Evolutionary conservation across 2,113 vertebrate species (phyloP).

Genomic region (Cyprinodon variegatus): DNA sequence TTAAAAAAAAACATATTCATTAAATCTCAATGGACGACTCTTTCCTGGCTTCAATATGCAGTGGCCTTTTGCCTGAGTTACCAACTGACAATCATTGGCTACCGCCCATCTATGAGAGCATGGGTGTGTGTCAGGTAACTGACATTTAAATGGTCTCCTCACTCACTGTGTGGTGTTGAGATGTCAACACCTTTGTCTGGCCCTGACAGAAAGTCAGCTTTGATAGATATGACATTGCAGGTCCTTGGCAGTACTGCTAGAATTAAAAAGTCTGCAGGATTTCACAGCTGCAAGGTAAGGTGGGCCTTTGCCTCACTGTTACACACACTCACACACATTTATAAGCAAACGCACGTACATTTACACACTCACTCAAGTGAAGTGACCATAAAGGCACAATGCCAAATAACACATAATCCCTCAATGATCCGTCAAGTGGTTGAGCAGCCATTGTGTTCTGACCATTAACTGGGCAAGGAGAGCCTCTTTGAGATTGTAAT

Average conservation of each 20-base stretch:
- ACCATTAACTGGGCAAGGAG: constrained; percentile 78
- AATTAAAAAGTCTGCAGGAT: constrained; percentile 54
- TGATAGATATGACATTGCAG: constrained; percentile 81
- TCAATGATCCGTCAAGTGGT: constrained; percentile 72
- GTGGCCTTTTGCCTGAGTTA: constrained; percentile 74
- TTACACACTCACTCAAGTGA: background rate
- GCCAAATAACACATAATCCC: constrained; percentile 60
- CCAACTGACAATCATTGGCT: constrained; percentile 71
- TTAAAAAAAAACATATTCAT: constrained; percentile 48
- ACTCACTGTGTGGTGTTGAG: constrained; percentile 67
- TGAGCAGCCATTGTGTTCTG: constrained; percentile 80
- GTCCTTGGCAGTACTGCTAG: constrained; percentile 73
- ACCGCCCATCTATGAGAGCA: constrained; percentile 64
- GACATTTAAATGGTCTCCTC: constrained; percentile 75
- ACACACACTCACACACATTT: constrained; percentile 13
- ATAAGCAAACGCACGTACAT: background rate
- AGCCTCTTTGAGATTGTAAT: constrained; percentile 95
- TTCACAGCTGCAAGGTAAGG: constrained; percentile 49
- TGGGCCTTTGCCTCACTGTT: constrained; percentile 27
- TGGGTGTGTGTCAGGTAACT: constrained; percentile 65
- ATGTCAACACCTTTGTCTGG: constrained; percentile 81
- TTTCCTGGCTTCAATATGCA: constrained; percentile 66
- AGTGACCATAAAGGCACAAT: constrained; percentile 46
- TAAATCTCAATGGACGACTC: constrained; percentile 52
- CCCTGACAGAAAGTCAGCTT: constrained; percentile 76